A percentile compares a stretch with the other conserved stretches of the same genome.
These are phyloP conservation scores for Theristicus caerulescens DNA, from an alignment of 2,113 vertebrate genomes.

Conservation along the genomic window DNA sequence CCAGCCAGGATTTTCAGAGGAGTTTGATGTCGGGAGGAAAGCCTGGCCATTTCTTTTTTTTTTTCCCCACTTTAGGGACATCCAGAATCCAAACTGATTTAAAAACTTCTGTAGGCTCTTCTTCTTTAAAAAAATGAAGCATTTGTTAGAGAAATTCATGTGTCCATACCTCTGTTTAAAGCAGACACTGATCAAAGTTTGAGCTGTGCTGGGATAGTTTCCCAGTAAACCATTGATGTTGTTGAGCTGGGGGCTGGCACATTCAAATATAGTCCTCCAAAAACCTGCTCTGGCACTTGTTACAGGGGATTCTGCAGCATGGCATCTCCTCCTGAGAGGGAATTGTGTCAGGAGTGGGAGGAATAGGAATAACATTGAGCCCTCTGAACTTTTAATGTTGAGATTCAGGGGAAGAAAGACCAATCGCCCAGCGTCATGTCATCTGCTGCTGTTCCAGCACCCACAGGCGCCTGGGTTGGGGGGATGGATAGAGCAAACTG, in stretches of 20 bases:
- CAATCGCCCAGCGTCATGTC: fast-evolving
- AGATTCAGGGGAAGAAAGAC: not conserved
- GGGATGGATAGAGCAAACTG: not conserved
- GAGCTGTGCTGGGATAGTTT: not conserved
- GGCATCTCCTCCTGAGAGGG: not conserved
- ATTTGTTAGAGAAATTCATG: not conserved
- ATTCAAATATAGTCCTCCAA: not conserved
- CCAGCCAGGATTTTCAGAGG: not conserved
- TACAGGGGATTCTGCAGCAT: fast-evolving
- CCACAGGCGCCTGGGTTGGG: fast-evolving
- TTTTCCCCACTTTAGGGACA: not conserved
- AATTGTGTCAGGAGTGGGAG: not conserved
- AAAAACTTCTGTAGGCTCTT: not conserved
- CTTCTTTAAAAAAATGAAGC: not conserved
- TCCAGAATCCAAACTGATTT: not conserved
- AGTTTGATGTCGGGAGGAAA: not conserved
- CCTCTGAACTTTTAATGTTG: not conserved
- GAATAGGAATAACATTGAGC: not conserved
- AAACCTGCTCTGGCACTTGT: not conserved
- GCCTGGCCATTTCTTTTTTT: too few species aligned
- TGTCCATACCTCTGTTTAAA: not conserved
- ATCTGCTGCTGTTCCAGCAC: not conserved
- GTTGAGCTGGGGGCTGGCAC: not conserved
- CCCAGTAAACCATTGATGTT: not conserved
- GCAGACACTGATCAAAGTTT: not conserved